Percentiles rank a stretch among this genome's conserved stretches.
phyloP scores from a whole-genome alignment of 2,113 vertebrate species.

The Microcebus murinus region DNA sequence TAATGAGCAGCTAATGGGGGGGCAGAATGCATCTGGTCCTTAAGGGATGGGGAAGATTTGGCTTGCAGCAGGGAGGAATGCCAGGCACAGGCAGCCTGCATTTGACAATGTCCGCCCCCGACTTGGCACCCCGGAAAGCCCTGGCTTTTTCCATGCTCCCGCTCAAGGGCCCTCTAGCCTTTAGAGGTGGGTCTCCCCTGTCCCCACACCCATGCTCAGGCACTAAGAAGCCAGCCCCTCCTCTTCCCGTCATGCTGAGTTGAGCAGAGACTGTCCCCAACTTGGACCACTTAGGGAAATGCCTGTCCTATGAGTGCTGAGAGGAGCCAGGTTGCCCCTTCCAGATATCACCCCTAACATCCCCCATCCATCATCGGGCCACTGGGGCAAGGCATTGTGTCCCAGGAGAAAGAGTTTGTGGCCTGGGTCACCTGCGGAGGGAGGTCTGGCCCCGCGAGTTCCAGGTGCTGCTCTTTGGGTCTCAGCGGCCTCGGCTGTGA shows the following conservation, averaged over 20 bases:
- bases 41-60: not conserved
- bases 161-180: not conserved
- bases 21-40: not conserved
- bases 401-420: not conserved
- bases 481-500: not conserved
- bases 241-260: not conserved
- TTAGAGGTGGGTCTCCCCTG: not conserved
- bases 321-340: not conserved
- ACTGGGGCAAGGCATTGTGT: not conserved
- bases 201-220: not conserved
- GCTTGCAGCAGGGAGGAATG: accelerated
- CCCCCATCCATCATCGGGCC: not conserved
- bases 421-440: too few relatives aligned
- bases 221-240: not conserved
- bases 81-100: not conserved
- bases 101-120: not conserved
- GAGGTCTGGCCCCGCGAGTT: too few relatives aligned
- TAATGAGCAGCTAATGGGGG: not conserved
- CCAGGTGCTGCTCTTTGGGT: not conserved
- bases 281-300: not conserved
- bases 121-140: not conserved
- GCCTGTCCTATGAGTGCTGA: not conserved
- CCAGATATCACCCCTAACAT: not conserved
- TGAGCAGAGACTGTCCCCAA: not conserved
- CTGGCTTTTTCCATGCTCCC: not conserved